Percentiles rank a stretch among this genome's conserved stretches.
Conservation (phyloP, 2,797 vertebrate genomes). For the Catamblyrhynchus diadema region DNA sequence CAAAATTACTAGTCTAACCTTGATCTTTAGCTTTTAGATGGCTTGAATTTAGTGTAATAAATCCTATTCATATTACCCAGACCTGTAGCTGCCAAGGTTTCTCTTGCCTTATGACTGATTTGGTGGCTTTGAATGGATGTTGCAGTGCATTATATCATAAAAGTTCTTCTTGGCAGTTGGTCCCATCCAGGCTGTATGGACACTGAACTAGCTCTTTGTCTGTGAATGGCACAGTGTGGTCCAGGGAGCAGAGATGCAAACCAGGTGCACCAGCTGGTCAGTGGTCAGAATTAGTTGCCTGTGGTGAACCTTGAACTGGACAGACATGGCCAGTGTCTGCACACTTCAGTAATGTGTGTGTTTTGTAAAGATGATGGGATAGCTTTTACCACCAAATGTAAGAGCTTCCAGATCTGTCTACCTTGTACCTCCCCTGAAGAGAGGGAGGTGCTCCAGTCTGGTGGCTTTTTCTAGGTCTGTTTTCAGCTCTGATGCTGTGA, state of each 20-base stretch:
- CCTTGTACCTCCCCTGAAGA: neutral
- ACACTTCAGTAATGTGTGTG: neutral
- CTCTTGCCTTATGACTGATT: neutral
- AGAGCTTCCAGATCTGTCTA: neutral
- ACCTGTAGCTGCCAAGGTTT: neutral
- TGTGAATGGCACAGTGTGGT: neutral
- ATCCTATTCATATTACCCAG: neutral
- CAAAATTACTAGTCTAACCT: neutral
- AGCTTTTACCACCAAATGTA: neutral
- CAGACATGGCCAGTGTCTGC: neutral
- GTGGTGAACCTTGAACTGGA: neutral
- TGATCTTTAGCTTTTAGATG: neutral
- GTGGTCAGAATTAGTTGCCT: neutral
- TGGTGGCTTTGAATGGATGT: neutral
- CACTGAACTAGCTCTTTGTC: neutral
- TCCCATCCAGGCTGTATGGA: fast-evolving
- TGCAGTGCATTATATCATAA: neutral
- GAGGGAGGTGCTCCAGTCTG: neutral
- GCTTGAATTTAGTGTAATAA: neutral
- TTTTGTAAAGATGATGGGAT: neutral
- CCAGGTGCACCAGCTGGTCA: neutral
- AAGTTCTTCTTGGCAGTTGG: neutral
- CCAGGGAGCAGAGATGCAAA: neutral
- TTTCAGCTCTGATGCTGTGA: neutral
- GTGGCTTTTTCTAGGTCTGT: neutral